Evolutionary conservation across 2,888 invertebrate species (phyloP).

Genomic region (Galerucella nymphaeae): DNA sequence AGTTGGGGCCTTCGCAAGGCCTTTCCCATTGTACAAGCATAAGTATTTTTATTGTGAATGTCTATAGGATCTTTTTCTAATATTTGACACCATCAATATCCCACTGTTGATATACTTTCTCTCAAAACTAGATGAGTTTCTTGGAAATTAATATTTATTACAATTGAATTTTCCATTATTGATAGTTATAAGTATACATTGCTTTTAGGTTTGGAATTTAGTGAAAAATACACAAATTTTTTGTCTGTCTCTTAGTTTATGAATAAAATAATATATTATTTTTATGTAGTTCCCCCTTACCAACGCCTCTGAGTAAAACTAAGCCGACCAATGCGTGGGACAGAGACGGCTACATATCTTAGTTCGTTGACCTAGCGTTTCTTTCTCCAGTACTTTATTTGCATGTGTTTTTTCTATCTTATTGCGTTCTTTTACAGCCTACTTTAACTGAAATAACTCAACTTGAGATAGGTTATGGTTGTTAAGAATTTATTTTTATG

Average conservation of each 20-base stretch:
- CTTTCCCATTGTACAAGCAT: too few relatives aligned
- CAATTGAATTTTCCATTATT: too few relatives aligned
- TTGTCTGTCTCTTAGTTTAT: background rate
- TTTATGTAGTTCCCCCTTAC: conserved; percentile 33
- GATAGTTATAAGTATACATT: too few relatives aligned
- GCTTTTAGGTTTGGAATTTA: too few relatives aligned
- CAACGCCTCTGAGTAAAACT: conserved; percentile 50
- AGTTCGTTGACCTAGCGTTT: conserved; percentile 66
- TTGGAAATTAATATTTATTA: too few relatives aligned
- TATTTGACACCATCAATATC: too few relatives aligned
- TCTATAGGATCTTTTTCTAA: too few relatives aligned
- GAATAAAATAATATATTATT: background rate
- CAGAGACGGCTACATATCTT: conserved; percentile 62
- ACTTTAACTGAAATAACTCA: conserved; percentile 66
- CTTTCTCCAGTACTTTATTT: conserved; percentile 67
- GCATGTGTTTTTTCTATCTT: conserved; percentile 65
- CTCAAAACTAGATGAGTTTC: too few relatives aligned
- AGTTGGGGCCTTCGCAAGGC: too few relatives aligned
- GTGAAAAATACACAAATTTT: too few relatives aligned
- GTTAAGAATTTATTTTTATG: conserved; percentile 58
- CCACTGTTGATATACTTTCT: too few relatives aligned
- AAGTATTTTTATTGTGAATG: too few relatives aligned
- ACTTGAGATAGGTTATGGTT: conserved; percentile 65
- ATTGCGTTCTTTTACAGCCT: conserved; percentile 58
- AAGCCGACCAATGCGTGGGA: conserved; percentile 61